These are phyloP conservation scores for Phallusia fumigata DNA, from an alignment of 23 tunicate genomes.

Conservation along the genomic window DNA sequence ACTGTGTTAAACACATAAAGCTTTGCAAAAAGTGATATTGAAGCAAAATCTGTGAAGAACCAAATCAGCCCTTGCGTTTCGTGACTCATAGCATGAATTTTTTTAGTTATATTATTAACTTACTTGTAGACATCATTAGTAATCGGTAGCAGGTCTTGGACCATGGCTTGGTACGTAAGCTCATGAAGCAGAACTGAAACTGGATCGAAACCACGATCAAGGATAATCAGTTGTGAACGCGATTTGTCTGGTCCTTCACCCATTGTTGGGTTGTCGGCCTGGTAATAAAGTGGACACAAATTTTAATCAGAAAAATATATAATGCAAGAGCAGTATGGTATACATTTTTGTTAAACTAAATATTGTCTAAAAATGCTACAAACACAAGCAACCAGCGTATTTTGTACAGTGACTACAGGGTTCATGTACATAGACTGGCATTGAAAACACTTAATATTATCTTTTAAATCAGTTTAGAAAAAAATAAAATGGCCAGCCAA, in stretches of 20 bases:
- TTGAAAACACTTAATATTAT: too few species aligned
- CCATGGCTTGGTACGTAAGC: constrained; percentile 99
- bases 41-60: too few species aligned
- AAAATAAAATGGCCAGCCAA: too few species aligned
- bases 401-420: too few species aligned
- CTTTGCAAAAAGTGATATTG: too few species aligned
- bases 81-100: too few species aligned
- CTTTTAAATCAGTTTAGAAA: too few species aligned
- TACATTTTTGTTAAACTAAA: neutral
- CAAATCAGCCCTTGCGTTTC: too few species aligned
- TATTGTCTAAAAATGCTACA: too few species aligned
- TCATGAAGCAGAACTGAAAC: constrained; percentile 88
- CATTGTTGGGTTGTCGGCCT: constrained; percentile 95
- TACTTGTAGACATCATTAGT: constrained; percentile 95
- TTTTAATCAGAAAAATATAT: neutral
- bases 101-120: constrained; percentile 14
- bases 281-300: neutral
- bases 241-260: constrained; percentile 98
- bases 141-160: constrained; percentile 83
- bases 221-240: constrained; percentile 87
- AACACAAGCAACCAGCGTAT: too few species aligned
- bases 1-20: too few species aligned
- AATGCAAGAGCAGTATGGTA: neutral
- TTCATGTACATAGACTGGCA: too few species aligned
- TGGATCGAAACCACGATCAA: constrained; percentile 94